These are phyloP conservation scores for Noctuana brunneofusca DNA, from an alignment of 2,888 invertebrate genomes.

Conservation along the genomic window DNA sequence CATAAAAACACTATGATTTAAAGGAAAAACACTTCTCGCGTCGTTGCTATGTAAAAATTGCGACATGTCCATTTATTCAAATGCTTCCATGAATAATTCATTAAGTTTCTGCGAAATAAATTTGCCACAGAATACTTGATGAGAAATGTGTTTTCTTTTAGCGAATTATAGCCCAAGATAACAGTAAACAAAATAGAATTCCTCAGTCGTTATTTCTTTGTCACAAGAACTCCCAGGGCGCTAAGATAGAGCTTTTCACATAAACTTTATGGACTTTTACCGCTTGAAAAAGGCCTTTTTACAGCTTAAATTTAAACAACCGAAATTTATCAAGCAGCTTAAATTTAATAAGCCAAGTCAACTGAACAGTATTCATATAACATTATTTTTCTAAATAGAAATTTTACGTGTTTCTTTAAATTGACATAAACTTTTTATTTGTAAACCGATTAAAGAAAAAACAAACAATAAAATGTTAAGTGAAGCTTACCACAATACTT, in stretches of 20 bases:
- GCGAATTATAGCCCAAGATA: constrained; percentile 1
- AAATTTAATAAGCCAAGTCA: too few species aligned
- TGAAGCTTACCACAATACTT: too few species aligned
- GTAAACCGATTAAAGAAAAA: too few species aligned
- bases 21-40: neutral
- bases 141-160: constrained; percentile 13
- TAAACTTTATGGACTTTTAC: too few species aligned
- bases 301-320: too few species aligned
- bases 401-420: too few species aligned
- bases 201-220: neutral
- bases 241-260: neutral
- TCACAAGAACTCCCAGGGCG: neutral
- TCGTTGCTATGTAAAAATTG: constrained; percentile 2
- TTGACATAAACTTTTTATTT: too few species aligned
- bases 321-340: too few species aligned
- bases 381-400: too few species aligned
- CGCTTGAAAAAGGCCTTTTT: too few species aligned
- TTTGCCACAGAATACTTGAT: constrained; percentile 14
- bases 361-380: too few species aligned
- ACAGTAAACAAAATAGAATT: constrained; percentile 12
- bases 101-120: constrained; percentile 15
- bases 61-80: constrained; percentile 19
- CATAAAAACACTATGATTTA: neutral
- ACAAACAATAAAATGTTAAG: too few species aligned
- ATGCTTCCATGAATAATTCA: constrained; percentile 27